These are phyloP conservation scores for Pseudomyrmex gracilis DNA, from an alignment of 1,140 invertebrate genomes.

Conservation along the genomic window DNA sequence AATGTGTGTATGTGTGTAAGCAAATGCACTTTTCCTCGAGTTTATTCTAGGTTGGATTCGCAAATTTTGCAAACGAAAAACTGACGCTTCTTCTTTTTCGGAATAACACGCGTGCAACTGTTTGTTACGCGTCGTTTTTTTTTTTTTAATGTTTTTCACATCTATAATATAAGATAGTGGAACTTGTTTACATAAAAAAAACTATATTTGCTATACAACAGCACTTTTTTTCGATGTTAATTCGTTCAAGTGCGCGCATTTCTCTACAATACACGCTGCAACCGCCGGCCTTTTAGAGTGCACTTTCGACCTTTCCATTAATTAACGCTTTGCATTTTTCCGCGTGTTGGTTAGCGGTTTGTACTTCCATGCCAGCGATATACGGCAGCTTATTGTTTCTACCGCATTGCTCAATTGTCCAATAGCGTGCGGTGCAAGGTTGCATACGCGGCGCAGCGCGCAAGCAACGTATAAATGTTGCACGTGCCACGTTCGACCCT, in stretches of 20 bases:
- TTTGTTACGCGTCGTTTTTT: background rate
- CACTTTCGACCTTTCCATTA: slow-evolving; percentile 40
- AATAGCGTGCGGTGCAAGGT: slow-evolving; percentile 67
- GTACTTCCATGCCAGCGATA: slow-evolving; percentile 53
- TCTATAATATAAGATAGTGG: too few species aligned
- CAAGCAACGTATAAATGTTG: slow-evolving; percentile 70
- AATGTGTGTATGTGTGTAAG: background rate
- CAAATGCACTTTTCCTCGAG: slow-evolving; percentile 11
- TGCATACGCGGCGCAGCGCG: slow-evolving; percentile 48
- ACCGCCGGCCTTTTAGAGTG: slow-evolving; percentile 35
- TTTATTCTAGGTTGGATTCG: background rate
- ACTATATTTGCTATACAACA: background rate
- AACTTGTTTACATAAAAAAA: slow-evolving; percentile 3
- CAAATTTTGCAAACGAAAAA: background rate
- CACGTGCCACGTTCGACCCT: slow-evolving; percentile 12
- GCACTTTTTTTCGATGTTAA: background rate
- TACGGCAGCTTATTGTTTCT: slow-evolving; percentile 68
- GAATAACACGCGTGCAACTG: background rate
- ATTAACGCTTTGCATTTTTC: slow-evolving; percentile 51
- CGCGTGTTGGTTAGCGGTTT: slow-evolving; percentile 44
- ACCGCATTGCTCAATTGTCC: slow-evolving; percentile 69
- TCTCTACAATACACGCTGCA: background rate
- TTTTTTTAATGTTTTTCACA: background rate
- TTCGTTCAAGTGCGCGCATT: slow-evolving; percentile 11
- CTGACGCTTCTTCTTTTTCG: background rate